Base-by-base conservation (phyloP, 1,140 invertebrate genomes). In the Coenobita brevimanus region DNA sequence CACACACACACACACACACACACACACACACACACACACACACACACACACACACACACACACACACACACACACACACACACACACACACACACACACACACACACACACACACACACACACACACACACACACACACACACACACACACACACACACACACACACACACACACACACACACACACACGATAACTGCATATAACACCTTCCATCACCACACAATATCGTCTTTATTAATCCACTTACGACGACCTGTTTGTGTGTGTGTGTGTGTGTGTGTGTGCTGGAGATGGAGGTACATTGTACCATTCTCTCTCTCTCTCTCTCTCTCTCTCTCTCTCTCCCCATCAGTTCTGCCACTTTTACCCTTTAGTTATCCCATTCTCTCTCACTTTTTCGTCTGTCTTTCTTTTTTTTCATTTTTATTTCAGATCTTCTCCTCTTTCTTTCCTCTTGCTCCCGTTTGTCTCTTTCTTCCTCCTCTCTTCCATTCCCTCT, bases 21-120 rank as follows among this genome's bases (percentile, higher is more conserved):
- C 24, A 33, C 69, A 38, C 33, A 27, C 33, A 73, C 69, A 73
- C 33, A 73, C 33, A 73, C n/a, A 73, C 69, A 33, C 69, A 3
- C 33, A 36, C 6, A 73, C 69, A 73, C 33, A 36, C 33, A 36
- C n/a, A 73, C 33, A 73, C 33, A 73, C 33, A 73, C 33, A 73
- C 33, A 33, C 33, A 33, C 33, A 73, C 33, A 33, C 33, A 33
- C 33, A 73, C 33, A 67, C 64, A 67, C 64, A 67, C 64, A 67
- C 10, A 46, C 33, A 75, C 33, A 75, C 24, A 15, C 33, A 41
- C 62, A 64, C 71, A 38, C 10, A 75, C 33, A 75, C 71, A 75
- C 4, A 75, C 38, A 38, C 71, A 75, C 71, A 75, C 71, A 75
- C 71, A 75, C 71, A 75, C 4, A 75, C 71, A 38, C 71, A 75